Percentiles rank a stretch among this genome's conserved stretches.
Evolutionary conservation across 2,113 vertebrate species (phyloP).

Genomic region (Oceanites oceanicus): DNA sequence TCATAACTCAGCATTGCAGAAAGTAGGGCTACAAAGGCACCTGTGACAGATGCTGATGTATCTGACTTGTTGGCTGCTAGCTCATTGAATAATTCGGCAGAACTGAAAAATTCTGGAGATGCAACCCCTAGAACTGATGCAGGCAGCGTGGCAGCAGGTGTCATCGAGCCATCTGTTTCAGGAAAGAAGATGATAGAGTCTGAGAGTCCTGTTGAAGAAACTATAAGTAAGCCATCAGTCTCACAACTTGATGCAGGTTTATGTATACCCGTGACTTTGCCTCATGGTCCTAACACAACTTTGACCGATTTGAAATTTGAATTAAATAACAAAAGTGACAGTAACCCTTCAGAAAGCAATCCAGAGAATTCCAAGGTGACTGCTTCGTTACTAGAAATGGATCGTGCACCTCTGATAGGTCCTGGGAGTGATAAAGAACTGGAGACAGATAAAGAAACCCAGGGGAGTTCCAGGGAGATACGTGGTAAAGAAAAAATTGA

Average conservation of each 20-base stretch:
- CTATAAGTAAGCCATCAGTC: neutral
- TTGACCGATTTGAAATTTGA: neutral
- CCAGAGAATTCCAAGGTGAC: neutral
- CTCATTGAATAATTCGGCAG: neutral
- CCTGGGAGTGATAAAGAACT: conserved; percentile 28
- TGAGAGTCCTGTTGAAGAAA: neutral
- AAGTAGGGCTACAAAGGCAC: neutral
- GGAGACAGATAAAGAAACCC: conserved; percentile 18
- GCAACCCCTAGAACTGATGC: neutral
- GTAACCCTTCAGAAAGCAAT: conserved; percentile 25
- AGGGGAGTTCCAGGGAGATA: neutral
- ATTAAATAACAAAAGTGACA: conserved; percentile 18
- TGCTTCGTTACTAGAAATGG: neutral
- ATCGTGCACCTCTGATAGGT: neutral
- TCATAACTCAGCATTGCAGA: neutral
- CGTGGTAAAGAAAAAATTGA: neutral
- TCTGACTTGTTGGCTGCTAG: neutral
- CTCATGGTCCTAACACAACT: neutral
- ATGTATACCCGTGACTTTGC: neutral
- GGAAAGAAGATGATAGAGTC: neutral
- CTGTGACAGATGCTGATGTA: neutral
- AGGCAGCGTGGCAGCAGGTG: neutral
- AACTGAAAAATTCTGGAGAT: neutral
- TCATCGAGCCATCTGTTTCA: neutral
- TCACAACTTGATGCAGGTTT: neutral